Evolutionary conservation across 2,888 invertebrate genomes (phyloP).

Genomic region (Brassicogethes aeneus): DNA sequence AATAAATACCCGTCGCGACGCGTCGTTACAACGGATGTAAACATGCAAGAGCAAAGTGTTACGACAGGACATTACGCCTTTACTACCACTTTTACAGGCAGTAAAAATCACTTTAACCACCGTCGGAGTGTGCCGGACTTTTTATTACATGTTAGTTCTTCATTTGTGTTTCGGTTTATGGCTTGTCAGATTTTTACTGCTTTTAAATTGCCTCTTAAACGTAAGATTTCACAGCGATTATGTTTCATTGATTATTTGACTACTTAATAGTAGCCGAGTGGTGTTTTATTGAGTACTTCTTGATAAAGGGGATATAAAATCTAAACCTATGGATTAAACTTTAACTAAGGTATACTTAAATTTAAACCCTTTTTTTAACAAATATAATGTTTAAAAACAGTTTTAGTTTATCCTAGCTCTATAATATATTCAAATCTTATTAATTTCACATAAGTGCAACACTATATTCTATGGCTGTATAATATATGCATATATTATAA

Average conservation of each 20-base stretch:
- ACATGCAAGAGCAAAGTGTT: slow-evolving; percentile 38
- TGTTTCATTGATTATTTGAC: neutral
- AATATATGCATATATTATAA: too few relatives aligned
- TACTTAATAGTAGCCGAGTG: neutral
- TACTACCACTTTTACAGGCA: slow-evolving; percentile 43
- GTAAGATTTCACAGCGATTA: slow-evolving; percentile 9
- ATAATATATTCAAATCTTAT: too few relatives aligned
- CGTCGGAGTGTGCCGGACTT: slow-evolving; percentile 39
- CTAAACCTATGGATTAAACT: too few relatives aligned
- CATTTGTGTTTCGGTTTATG: slow-evolving; percentile 33
- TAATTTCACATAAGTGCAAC: too few relatives aligned
- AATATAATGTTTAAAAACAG: too few relatives aligned
- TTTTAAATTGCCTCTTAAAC: slow-evolving; percentile 37
- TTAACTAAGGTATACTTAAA: too few relatives aligned
- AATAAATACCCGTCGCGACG: too few relatives aligned
- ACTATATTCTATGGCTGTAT: too few relatives aligned
- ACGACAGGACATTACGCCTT: slow-evolving; percentile 42
- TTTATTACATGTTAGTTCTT: slow-evolving; percentile 40
- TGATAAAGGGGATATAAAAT: too few relatives aligned
- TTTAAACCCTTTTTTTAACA: too few relatives aligned
- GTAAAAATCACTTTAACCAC: slow-evolving; percentile 45
- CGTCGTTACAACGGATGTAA: slow-evolving; percentile 33
- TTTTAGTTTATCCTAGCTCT: too few relatives aligned
- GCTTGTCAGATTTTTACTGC: slow-evolving; percentile 32
- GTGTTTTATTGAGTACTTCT: neutral